Conservation (phyloP, 1,140 invertebrate genomes). For the Diuraphis noxia region DNA sequence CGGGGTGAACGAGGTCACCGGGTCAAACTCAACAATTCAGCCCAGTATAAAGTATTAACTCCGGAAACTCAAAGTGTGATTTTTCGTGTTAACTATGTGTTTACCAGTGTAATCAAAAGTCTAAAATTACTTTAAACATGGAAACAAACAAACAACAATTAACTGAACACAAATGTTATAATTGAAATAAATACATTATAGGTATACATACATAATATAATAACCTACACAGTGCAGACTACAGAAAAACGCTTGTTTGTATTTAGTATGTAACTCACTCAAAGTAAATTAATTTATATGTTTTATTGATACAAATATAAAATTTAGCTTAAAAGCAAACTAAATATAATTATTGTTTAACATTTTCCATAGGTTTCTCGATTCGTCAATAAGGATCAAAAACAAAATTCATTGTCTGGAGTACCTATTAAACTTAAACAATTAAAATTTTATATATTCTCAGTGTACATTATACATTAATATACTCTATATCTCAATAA, state of each 20-base stretch:
- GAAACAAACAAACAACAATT: not conserved
- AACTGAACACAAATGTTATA: not conserved
- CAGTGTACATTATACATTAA: too few relatives aligned
- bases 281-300: not conserved
- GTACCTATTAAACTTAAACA: not conserved
- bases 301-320: not conserved
- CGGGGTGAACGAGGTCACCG: conserved; percentile 32
- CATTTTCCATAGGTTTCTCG: not conserved
- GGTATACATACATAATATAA: too few relatives aligned
- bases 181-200: not conserved
- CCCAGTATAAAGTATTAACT: not conserved
- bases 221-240: too few relatives aligned
- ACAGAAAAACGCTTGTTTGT: not conserved
- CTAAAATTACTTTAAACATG: not conserved
- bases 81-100: conserved; percentile 1
- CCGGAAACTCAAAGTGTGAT: not conserved
- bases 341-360: not conserved
- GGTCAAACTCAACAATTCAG: conserved; percentile 45
- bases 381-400: not conserved
- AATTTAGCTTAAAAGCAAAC: not conserved
- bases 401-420: not conserved
- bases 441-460: not conserved
- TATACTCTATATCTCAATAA: not conserved
- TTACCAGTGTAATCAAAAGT: not conserved
- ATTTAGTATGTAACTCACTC: not conserved